Evolutionary conservation across 64 coral and sea anemone genomes (phyloP).

Genomic region (Montipora capricornis): DNA sequence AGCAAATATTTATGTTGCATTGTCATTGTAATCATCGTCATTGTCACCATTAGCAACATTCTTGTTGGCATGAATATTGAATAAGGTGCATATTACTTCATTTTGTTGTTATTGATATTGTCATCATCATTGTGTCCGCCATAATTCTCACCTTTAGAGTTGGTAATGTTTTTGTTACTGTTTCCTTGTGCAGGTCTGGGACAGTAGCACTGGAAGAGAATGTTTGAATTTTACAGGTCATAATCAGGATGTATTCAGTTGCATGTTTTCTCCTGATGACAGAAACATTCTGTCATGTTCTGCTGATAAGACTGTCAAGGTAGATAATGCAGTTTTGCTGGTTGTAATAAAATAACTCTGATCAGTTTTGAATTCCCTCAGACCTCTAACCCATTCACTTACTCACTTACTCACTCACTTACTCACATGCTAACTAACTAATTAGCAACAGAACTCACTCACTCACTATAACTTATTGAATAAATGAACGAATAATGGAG

Average conservation of each 20-base stretch:
- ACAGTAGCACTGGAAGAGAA: slow-evolving; percentile 50
- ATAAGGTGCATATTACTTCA: not conserved
- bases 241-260: slow-evolving; percentile 74
- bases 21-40: not conserved
- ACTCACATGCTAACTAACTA: no score
- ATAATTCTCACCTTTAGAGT: no score
- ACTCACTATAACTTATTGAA: no score
- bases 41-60: not conserved
- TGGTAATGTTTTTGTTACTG: not conserved
- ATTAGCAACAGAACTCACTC: no score
- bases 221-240: slow-evolving; percentile 59
- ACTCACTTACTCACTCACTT: no score
- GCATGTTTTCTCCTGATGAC: slow-evolving; percentile 68
- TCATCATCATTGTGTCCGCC: not conserved
- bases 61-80: not conserved
- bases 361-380: no score
- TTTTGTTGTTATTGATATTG: not conserved
- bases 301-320: slow-evolving; percentile 77
- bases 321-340: not conserved
- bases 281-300: slow-evolving; percentile 73
- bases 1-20: not conserved
- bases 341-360: no score
- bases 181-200: slow-evolving; percentile 64
- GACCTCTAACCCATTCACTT: no score
- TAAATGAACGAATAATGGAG: no score